A percentile compares a stretch with the other conserved stretches of the same genome.
Conservation (phyloP, 2,113 vertebrate species). For the Ellobius talpinus region DNA sequence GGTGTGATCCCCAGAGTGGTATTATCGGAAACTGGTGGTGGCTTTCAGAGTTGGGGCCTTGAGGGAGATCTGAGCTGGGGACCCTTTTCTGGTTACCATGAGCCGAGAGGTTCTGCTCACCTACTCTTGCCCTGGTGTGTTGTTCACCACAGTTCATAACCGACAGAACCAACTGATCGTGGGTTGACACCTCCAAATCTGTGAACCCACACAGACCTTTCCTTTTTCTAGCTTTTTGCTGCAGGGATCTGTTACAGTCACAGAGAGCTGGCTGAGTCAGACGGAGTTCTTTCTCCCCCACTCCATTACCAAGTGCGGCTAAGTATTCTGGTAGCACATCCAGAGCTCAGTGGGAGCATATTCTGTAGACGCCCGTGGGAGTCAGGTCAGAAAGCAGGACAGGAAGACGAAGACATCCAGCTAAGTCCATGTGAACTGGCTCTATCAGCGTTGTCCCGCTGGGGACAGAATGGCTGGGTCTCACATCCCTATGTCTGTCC, state of each 20-base stretch:
- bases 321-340: background rate
- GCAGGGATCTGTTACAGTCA: background rate
- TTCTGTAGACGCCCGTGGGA: no score
- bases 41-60: background rate
- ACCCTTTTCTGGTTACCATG: background rate
- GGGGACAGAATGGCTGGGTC: background rate
- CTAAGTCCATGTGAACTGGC: fast-evolving
- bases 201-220: background rate
- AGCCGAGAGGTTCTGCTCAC: background rate
- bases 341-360: background rate
- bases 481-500: background rate
- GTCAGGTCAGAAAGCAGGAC: background rate
- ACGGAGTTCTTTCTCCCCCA: background rate
- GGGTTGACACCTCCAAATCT: background rate
- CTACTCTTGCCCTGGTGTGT: background rate
- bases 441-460: background rate
- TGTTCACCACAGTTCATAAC: background rate
- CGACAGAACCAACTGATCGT: no score
- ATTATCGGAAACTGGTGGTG: background rate
- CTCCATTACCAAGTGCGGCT: background rate
- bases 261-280: background rate
- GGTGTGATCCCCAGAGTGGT: background rate
- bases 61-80: background rate
- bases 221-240: background rate
- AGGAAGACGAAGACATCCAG: background rate